These are phyloP conservation scores for Ciconia nigra DNA, from an alignment of 2,797 vertebrate genomes.

Conservation along the genomic window DNA sequence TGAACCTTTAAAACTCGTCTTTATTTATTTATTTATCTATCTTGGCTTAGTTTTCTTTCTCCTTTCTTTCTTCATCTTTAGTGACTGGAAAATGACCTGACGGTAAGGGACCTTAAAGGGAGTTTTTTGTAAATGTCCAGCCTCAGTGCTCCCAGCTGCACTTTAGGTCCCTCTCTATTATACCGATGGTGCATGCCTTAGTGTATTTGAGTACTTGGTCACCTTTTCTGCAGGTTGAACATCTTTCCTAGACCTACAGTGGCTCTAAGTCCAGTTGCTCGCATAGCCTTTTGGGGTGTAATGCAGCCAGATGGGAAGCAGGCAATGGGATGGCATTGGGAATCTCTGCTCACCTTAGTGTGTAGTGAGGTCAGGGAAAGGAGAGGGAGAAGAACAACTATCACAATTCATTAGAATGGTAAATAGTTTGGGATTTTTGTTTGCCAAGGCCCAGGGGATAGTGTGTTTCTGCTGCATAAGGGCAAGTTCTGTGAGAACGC, in stretches of 20 bases:
- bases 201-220: background rate
- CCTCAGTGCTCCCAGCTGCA: background rate
- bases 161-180: background rate
- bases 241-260: background rate
- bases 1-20: background rate
- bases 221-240: background rate
- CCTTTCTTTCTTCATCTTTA: background rate
- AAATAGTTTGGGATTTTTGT: background rate
- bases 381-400: background rate
- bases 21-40: background rate
- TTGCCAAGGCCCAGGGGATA: background rate
- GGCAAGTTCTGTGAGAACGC: background rate
- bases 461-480: background rate
- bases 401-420: background rate
- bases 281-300: accelerated
- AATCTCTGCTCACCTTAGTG: background rate
- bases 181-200: background rate
- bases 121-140: background rate
- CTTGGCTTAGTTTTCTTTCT: background rate
- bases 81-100: background rate
- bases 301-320: background rate
- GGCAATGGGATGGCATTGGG: accelerated
- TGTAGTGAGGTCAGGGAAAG: background rate
- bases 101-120: background rate
- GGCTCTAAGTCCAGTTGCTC: background rate